Evolutionary conservation across 2,888 invertebrate genomes (phyloP).

Genomic region (Phymatocera aterrima): DNA sequence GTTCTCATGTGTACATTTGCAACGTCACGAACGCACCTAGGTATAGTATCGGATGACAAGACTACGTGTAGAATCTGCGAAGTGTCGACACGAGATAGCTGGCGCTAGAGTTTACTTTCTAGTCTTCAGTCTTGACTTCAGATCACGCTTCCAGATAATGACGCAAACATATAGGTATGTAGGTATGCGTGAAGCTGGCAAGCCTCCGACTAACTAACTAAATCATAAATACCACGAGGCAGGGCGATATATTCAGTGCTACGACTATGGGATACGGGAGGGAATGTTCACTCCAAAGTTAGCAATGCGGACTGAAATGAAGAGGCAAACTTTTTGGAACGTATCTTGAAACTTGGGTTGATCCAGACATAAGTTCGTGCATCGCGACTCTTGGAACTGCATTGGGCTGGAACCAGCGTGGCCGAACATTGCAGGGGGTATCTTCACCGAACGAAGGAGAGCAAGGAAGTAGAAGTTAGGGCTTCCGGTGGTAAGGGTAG

Average conservation of each 20-base stretch:
- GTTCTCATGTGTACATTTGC: constrained; percentile 14
- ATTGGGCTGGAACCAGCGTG: not conserved
- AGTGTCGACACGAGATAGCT: not conserved
- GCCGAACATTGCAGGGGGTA: constrained; percentile 31
- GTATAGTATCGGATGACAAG: constrained; percentile 16
- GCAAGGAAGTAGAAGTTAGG: constrained; percentile 55
- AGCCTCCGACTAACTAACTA: not conserved
- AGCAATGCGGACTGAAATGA: no score
- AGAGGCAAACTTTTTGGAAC: no score
- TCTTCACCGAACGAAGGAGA: constrained; percentile 42
- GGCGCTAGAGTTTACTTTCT: not conserved
- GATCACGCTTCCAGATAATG: not conserved
- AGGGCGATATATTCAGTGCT: not conserved
- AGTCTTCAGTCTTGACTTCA: not conserved
- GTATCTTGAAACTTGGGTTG: not conserved
- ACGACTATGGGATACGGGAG: not conserved
- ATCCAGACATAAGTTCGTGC: not conserved
- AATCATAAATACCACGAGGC: not conserved
- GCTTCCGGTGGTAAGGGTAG: constrained; percentile 42
- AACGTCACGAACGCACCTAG: constrained; percentile 25
- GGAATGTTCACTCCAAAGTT: not conserved
- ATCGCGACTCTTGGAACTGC: not conserved
- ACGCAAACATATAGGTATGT: not conserved
- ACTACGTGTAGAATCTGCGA: not conserved
- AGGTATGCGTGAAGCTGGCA: not conserved